Evolutionary conservation across 64 coral and sea anemone species (phyloP).

Genomic region (Montipora foliosa): DNA sequence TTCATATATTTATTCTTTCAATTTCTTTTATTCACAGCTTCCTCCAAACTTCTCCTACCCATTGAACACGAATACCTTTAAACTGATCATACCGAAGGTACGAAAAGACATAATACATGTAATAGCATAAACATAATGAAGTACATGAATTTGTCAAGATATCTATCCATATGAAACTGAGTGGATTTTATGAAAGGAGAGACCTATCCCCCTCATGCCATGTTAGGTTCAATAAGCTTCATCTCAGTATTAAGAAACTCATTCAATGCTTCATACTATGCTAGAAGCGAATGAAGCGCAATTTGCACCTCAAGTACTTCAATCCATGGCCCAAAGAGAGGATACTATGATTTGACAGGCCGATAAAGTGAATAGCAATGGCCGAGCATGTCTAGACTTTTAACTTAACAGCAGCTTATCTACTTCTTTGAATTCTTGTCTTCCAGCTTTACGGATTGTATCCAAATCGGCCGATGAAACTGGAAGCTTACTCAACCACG

Average conservation of each 20-base stretch:
- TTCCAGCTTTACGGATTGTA: slow-evolving; percentile 85
- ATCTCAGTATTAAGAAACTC: no score
- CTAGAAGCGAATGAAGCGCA: no score
- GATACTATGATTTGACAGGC: no score
- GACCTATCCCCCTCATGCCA: no score
- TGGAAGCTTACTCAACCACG: slow-evolving; percentile 67
- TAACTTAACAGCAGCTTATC: not conserved
- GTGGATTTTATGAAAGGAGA: no score
- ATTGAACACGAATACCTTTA: slow-evolving; percentile 71
- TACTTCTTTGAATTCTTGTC: not conserved
- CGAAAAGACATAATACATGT: not conserved
- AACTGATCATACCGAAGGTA: slow-evolving; percentile 67
- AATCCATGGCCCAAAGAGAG: no score
- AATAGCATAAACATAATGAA: not conserved
- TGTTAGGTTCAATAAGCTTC: no score
- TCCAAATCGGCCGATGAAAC: slow-evolving; percentile 76
- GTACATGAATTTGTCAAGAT: not conserved
- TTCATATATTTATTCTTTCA: no score
- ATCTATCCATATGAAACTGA: no score
- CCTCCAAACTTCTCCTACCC: slow-evolving; percentile 63
- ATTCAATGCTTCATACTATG: no score
- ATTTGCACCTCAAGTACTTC: no score
- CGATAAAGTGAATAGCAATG: no score
- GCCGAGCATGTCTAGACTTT: not conserved
- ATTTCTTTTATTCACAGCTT: slow-evolving; percentile 41